Conservation (phyloP, 2,797 vertebrate species). For the Sebastes trivittatus region DNA sequence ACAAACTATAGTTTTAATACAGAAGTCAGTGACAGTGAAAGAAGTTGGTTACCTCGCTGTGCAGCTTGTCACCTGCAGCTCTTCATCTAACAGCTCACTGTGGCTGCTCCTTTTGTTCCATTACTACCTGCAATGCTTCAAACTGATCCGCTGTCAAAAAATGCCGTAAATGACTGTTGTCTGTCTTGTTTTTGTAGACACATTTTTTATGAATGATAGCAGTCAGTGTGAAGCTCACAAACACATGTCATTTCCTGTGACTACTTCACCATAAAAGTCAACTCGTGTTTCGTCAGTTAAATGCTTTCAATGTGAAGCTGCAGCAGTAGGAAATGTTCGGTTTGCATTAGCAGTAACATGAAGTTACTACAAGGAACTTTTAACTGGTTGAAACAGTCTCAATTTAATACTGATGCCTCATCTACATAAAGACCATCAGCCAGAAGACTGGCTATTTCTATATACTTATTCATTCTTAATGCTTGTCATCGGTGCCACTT, state of each 20-base stretch:
- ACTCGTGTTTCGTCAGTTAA: not conserved
- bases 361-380: too few relatives aligned
- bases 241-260: not conserved
- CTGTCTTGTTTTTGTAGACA: not conserved
- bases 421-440: not conserved
- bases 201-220: not conserved
- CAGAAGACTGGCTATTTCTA: not conserved
- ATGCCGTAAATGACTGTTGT: not conserved
- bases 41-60: not conserved
- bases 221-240: not conserved
- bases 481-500: not conserved
- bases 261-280: not conserved
- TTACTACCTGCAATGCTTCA: not conserved
- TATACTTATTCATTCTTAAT: not conserved
- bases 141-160: not conserved
- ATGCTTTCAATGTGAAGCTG: not conserved
- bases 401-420: not conserved
- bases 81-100: not conserved
- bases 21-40: not conserved
- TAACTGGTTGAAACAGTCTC: not conserved
- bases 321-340: not conserved
- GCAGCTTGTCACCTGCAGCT: not conserved
- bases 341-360: not conserved
- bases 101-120: not conserved
- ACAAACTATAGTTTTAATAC: not conserved